Evolutionary conservation across 2,113 vertebrate species (phyloP), one percentile per base, ranked within the genome.

Genomic region (Seriola aureovittata): DNA sequence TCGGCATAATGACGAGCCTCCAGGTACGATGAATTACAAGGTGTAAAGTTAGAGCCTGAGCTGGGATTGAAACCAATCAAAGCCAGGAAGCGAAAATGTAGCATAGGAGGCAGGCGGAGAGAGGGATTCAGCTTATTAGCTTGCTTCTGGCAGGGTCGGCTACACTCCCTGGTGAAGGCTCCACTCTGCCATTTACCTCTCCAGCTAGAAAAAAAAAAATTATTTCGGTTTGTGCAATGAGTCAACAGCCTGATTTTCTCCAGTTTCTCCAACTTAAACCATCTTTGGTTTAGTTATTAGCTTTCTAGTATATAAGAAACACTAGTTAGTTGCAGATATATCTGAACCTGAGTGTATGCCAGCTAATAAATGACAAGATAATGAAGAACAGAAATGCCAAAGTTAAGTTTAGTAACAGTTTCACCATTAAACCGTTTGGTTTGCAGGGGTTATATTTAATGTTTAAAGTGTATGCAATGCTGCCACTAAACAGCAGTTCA

Each of bases 61-160:
- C 25, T 46, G 62, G 25, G 78, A 34, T 52, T 46, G 23, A 82
- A 82, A 46, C 0, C 34, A 36, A 50, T 71, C 2, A 7, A 36
- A 54, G 69, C 21, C 1, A 2, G 38, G 62, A 71, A 46, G 71
- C 34, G 13, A 85, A 68, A 50, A 50, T n/a, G 65, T 34, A 60
- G 69, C 58, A 63, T 59, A 60, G 52, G 71, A 64, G 16, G 57
- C 13, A 63, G 42, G 64, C 16, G n/a, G 71, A 80, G 66, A 19
- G 5, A 8, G 38, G 42, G 75, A 74, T 69, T 81, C 73, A 76
- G 75, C 55, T 78, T 66, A 88, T 83, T 82, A 82, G 71, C 75
- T 71, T 75, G 42, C 57, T 81, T 85, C 63, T 78, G 73, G 36
- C 75, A 29, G 42, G 29, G 32, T 29, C 0, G 3, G 36, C 13